phyloP scores from a whole-genome alignment of 2,113 vertebrate genomes.

The Paramormyrops kingsleyae region DNA sequence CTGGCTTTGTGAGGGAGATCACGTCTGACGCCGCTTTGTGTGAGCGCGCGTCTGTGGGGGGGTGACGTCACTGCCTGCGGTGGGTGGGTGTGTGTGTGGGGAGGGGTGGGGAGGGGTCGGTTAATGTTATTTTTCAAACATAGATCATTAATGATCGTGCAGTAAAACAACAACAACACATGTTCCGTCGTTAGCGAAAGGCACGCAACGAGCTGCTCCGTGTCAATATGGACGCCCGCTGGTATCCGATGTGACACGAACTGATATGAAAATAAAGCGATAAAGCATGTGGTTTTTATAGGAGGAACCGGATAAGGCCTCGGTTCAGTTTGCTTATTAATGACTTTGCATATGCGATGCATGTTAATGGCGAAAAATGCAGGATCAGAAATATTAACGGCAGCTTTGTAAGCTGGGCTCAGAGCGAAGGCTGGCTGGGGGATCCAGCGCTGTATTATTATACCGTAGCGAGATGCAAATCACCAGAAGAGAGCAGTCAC shows the following conservation, averaged over 20 bases:
- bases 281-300: neutral
- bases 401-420: neutral
- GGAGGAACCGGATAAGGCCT: neutral
- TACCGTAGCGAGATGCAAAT: neutral
- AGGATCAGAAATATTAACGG: neutral
- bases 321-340: neutral
- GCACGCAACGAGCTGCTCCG: neutral
- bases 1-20: slow-evolving; percentile 48
- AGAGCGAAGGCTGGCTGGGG: neutral
- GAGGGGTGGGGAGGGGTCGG: neutral
- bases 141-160: neutral
- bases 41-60: neutral
- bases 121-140: neutral
- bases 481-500: neutral
- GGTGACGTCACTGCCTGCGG: slow-evolving; percentile 26
- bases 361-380: neutral
- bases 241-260: neutral
- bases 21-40: slow-evolving; percentile 21
- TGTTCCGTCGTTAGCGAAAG: neutral
- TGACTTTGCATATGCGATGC: neutral
- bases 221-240: neutral
- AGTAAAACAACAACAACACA: neutral
- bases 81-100: neutral
- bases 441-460: neutral
- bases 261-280: neutral